Base-by-base conservation (phyloP, 2,113 vertebrate species). In the Acanthisitta chloris region DNA sequence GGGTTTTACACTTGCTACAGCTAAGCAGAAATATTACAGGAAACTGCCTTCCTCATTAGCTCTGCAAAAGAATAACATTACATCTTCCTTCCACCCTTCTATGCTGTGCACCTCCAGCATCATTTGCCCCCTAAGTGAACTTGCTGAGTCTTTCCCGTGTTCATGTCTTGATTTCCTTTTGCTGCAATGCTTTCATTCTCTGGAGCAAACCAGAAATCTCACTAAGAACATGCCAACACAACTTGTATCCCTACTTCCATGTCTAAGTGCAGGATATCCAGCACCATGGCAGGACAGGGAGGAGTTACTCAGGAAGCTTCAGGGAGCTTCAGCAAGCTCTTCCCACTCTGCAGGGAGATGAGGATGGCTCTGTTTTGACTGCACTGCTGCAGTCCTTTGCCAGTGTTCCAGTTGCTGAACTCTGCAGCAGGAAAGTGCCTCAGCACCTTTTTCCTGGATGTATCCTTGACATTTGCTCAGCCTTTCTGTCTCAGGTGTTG, bases 201-300 rank as follows among this genome's bases (percentile, higher is more conserved):
- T 5, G 12, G 20, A 24, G 8, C 24, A 69, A 67, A 81, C 3
- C 0, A n/a, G 52, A 52, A 79, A 70, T 28, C 38, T 51, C 46
- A 23, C 14, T 15, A 69, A 57, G 20, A 62, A 40, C 13, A 9
- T 29, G 12, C 20, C 33, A 61, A 18, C 2, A 9, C 20, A 21
- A 45, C 1, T 0, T 18, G 33, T 2, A 1, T 31, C 43, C 31
- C 8, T 10, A 46, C 19, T 46, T n/a, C 28, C 49, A 6, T 3
- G 17, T 26, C 48, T 78, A 21, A 29, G 13, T 7, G 19, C 17
- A 28, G 42, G n/a, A 62, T 19, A 36, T 5, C 29, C 36, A 18
- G 16, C 17, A 34, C 25, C 52, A 14, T 7, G 15, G 33, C 28
- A 85, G 67, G 42, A 46, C 0, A 33, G 38, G 31, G 31, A n/a